Evolutionary conservation across 2,113 vertebrate genomes (phyloP), one percentile per base, ranked within the genome.

Genomic region (Hystrix brachyura): DNA sequence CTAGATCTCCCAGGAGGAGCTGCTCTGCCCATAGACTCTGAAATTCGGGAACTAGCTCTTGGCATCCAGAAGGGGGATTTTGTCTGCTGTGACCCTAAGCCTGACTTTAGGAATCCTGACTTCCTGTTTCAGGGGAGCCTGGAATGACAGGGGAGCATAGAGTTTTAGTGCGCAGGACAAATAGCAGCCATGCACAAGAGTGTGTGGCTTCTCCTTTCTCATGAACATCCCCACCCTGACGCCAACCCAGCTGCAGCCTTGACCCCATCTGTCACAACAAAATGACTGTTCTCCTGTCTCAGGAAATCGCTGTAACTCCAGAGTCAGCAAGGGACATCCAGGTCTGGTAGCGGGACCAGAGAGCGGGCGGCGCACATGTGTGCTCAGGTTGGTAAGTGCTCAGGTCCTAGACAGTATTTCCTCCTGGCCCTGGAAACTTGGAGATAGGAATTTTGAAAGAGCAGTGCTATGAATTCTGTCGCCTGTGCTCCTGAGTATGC

Each of bases 141-240:
- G 0, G 60, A 19, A 32, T 21, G 43, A 84, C 43, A 84, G 21
- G 38, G 43, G 9, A 25, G 13, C 74, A 51, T 14, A 17, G 13
- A 4, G 78, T 38, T 53, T 17, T 0, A 48, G 76, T 18, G 0
- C 0, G 2, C 1, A 6, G 53, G 23, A 43, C 46, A 14, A n/a
- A 23, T 2, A 19, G 29, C 81, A 0, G 17, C 5, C 0, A 2
- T 2, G 38, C 23, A 0, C 32, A 38, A 38, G 23, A 27, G 0
- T 2, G 43, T n/a, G 51, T 34, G 5, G 53, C 19, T 9, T n/a
- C 11, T 21, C 19, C 43, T 86, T 78, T 34, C 4, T 51, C 67
- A 17, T 18, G 1, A 13, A 17, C 2, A 0, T 62, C 2, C 32
- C 23, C 11, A 65, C 2, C 18, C 13, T 1, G 23, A 51, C 74